A percentile compares a stretch with the other conserved stretches of the same genome.
Conservation (phyloP, 2,888 invertebrate genomes). For the Ectobius pallidus region DNA sequence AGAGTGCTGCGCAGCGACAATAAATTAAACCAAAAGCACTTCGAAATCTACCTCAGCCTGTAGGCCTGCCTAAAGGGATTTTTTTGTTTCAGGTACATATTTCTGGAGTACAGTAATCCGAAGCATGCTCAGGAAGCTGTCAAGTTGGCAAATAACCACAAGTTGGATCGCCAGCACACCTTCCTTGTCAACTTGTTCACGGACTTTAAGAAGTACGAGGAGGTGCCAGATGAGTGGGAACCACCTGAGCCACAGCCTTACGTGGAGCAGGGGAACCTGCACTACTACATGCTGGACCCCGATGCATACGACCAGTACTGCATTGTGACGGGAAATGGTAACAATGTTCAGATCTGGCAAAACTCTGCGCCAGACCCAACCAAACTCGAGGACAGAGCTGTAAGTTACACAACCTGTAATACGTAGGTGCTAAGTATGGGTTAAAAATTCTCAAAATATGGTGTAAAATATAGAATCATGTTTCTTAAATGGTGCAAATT, state of each 20-base stretch:
- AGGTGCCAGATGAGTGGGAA: slow-evolving; percentile 92
- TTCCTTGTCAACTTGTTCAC: slow-evolving; percentile 93
- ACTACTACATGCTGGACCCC: slow-evolving; percentile 90
- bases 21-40: no score
- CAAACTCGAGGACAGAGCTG: slow-evolving; percentile 79
- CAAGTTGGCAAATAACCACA: slow-evolving; percentile 87
- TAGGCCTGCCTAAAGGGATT: no score
- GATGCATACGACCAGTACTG: slow-evolving; percentile 97
- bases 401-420: no score
- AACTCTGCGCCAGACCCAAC: slow-evolving; percentile 89
- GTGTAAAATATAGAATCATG: no score
- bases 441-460: no score
- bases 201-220: slow-evolving; percentile 92
- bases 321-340: slow-evolving; percentile 83
- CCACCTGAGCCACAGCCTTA: slow-evolving; percentile 88
- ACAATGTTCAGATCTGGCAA: slow-evolving; percentile 84
- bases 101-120: slow-evolving; percentile 88
- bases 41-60: no score
- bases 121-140: slow-evolving; percentile 88
- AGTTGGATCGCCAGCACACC: slow-evolving; percentile 94
- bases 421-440: no score
- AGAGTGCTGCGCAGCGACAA: no score
- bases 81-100: slow-evolving; percentile 70
- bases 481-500: no score
- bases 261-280: slow-evolving; percentile 90